Evolutionary conservation across 2,113 vertebrate species (phyloP).

Genomic region (Aegithalos caudatus): DNA sequence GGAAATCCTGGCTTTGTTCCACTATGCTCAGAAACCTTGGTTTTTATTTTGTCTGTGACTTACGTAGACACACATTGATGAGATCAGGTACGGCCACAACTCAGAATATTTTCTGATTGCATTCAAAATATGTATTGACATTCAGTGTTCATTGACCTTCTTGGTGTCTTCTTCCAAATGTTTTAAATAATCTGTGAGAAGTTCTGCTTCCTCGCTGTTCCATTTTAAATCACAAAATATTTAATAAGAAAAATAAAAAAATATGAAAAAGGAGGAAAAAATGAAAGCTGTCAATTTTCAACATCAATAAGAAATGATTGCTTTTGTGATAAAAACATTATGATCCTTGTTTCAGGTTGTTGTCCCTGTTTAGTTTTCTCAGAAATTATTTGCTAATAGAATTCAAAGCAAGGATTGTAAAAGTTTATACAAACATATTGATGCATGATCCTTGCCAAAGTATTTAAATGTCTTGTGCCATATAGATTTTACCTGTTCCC

Average conservation of each 20-base stretch:
- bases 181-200: not conserved
- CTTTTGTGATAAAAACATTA: not conserved
- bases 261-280: accelerated
- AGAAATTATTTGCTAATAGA: not conserved
- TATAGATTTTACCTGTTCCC: not conserved
- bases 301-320: not conserved
- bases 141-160: not conserved
- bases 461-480: not conserved
- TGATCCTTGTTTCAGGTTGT: not conserved
- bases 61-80: not conserved
- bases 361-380: not conserved
- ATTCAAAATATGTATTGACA: not conserved
- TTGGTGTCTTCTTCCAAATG: not conserved
- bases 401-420: not conserved
- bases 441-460: not conserved
- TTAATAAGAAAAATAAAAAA: not conserved
- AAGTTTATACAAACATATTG: not conserved
- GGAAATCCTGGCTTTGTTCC: not conserved
- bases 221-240: not conserved
- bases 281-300: not conserved
- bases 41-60: not conserved
- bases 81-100: not conserved
- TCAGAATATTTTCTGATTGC: not conserved
- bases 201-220: not conserved
- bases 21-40: not conserved